Evolutionary conservation across 2,888 invertebrate species (phyloP), one percentile per base, ranked within the genome.

Genomic region (Drosophila nigritarsus): DNA sequence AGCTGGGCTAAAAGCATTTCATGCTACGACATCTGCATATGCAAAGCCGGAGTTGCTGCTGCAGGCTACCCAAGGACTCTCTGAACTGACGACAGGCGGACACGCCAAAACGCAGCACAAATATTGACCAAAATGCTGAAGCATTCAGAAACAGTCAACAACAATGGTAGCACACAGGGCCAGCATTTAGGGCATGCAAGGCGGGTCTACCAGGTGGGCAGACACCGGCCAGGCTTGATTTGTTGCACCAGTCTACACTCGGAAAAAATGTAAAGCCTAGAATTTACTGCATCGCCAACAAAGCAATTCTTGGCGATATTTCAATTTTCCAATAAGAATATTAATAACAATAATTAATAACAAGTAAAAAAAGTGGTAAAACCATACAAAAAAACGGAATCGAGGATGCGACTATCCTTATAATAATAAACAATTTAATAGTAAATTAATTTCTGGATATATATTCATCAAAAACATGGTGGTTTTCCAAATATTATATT

Each of bases 71-170:
- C 30, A 45, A 50, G 42, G 15, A 40, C 45, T 51, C 63, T 42
- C 20, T 24, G 45, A 54, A 36, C 53, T 18, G 18, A 34, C 51
- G 53, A 59, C 65, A 42, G 65, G 66, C 51, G 49, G 32, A 64
- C 69, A 72, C 67, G 68, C 78, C 73, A 85, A 85, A 85, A 82
- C 82, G 73, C 75, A 80, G 78, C 74, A 71, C 82, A 86, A 86
- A 87, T 86, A 87, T 86, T 87, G 83, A 82, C 83, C 85, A 73
- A 83, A 83, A 83, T 78, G 80, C 78, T 75, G 58, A 78, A 78
- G 80, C 75, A 81, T 80, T 83, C 81, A 74, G 67, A 75, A 78
- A 68, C 62, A 75, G 79, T 73, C 79, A 82, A 82, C 80, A 82
- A 71, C 72, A 84, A 75, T 79, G 78, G 29, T 51, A 27, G 38